phyloP scores from a whole-genome alignment of 1,140 invertebrate species.

The Eupeodes corollae region DNA sequence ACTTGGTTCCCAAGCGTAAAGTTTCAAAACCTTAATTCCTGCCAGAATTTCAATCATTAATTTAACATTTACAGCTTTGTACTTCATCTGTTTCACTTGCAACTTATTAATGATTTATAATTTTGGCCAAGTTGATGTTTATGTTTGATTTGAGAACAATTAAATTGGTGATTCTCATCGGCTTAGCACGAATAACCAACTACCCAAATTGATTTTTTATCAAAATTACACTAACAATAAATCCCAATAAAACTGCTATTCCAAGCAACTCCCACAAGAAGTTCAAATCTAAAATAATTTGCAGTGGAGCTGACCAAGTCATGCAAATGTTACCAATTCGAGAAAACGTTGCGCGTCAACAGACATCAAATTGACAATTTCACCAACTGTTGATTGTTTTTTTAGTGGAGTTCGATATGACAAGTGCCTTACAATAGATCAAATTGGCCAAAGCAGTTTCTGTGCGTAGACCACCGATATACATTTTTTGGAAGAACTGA shows the following conservation, averaged over 20 bases:
- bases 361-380: conserved; percentile 89
- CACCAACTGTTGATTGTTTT: conserved; percentile 78
- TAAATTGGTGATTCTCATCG: too few relatives aligned
- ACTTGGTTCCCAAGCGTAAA: conserved; percentile 85
- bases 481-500: conserved; percentile 86
- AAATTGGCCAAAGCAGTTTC: conserved; percentile 83
- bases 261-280: conserved; percentile 82
- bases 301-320: conserved; percentile 92
- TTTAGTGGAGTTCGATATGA: too few relatives aligned
- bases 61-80: conserved; percentile 84
- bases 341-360: conserved; percentile 61
- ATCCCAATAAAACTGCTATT: conserved; percentile 66
- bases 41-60: conserved; percentile 90
- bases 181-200: too few relatives aligned
- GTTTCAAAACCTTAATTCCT: conserved; percentile 81
- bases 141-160: too few relatives aligned
- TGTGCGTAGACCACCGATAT: conserved; percentile 80
- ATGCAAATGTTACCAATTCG: conserved; percentile 83
- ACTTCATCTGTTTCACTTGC: conserved; percentile 82
- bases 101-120: too few relatives aligned
- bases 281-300: conserved; percentile 76
- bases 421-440: conserved; percentile 82
- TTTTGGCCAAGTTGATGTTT: too few relatives aligned
- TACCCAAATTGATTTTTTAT: too few relatives aligned
- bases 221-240: conserved; percentile 84